Evolutionary conservation across 1,140 invertebrate genomes (phyloP), one percentile per base, ranked within the genome.

Genomic region (Drosophila subobscura): DNA sequence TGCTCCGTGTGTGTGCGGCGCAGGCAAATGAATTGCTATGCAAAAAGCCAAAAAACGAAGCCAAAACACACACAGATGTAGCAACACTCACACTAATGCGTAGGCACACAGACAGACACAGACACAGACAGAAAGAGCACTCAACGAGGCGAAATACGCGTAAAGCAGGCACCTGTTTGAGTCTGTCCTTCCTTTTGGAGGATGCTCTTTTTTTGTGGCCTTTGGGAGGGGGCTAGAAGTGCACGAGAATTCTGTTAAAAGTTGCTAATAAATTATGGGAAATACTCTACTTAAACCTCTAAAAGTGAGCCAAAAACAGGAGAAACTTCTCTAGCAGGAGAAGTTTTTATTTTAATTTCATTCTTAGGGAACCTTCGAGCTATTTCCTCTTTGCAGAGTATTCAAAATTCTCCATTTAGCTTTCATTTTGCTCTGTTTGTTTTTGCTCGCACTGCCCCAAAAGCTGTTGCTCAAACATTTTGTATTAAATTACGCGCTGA

Each of bases 401-500:
- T 40, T 61, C 2, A 1, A 14, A 22, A 22, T 40, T 40, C 10
- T 8, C 2, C 5, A 22, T n/a, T 1, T 0, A 10, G 4, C 16
- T 33, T 20, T 44, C 23, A 6, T 0, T 14, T 8, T 47, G 33
- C n/a, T 33, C 29, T 16, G 42, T 50, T 76, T 45, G 7, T 53
- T 33, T 27, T 54, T 59, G 6, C 47, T n/a, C 49, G n/a, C 10
- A n/a, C n/a, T n/a, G n/a, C 46, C 50, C 8, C 3, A 33, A 55
- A 68, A 61, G 55, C 50, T 49, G 67, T 56, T 29, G 47, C 66
- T 56, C 44, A 49, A 20, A 51, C 70, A 60, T 73, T 58, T 77
- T 74, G 83, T 83, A 81, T 88, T 83, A 83, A 88, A 88, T 86
- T 89, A 88, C 71, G 50, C 71, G 67, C 83, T 79, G 83, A 88